Evolutionary conservation across 2,113 vertebrate genomes (phyloP), one percentile per base, ranked within the genome.

Genomic region (Microcebus murinus): DNA sequence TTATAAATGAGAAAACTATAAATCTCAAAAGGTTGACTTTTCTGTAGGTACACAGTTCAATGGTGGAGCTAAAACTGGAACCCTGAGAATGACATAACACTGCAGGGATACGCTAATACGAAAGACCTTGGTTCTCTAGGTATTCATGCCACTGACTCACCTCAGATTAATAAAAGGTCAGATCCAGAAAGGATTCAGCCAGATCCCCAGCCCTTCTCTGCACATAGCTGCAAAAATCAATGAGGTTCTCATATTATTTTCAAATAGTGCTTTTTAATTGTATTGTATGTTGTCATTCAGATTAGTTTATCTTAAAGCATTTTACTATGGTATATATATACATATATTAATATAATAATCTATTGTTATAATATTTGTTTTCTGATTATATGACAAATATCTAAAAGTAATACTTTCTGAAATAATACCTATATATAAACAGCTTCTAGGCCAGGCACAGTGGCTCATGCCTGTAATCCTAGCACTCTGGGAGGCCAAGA

Each of bases 351-450:
- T 94, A 57, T 59, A 91, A 45, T 74, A 93, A 20, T 10, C 20
- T 25, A 65, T 59, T 81, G 34, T 83, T 81, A 1, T 89, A 85
- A 73, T 82, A 70, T 21, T 96, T 4, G 59, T 94, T 92, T 95
- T 76, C 20, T 96, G 36, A 15, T 81, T 95, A 96, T 84, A 34
- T 71, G 59, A 13, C 15, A 97, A 85, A 92, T 93, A 93, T 59
- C 59, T 97, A 76, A 93, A 86, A 85, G 12, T 87, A 90, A 90
- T 81, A 27, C 48, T 93, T 90, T 79, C 86, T 96, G 29, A 90
- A 71, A 67, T 39, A 86, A 48, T 89, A 55, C 8, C 67, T 90
- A 36, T 18, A 48, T 74, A 7, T 71, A 76, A 92, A 63, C 3
- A 86, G 73, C 45, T 15, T 93, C 18, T 63, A 63, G 61, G 25